Conservation (phyloP, 1,140 invertebrate genomes). For the Micrasema longulum region DNA sequence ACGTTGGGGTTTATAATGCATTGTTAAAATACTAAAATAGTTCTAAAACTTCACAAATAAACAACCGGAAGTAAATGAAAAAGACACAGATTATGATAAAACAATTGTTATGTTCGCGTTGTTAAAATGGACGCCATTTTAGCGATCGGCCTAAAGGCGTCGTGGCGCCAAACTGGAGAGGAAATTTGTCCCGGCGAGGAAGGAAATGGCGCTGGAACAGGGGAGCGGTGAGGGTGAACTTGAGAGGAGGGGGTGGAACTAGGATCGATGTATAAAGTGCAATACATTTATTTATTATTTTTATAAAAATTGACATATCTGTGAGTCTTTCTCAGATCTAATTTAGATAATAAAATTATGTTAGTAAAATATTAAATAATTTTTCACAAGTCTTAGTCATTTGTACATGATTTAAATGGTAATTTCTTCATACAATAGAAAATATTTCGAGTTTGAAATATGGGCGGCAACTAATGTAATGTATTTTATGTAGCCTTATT, state of each 20-base stretch:
- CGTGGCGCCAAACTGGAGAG: slow-evolving; percentile 7
- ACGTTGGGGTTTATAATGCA: not conserved
- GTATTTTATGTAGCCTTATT: too few relatives aligned
- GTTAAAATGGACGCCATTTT: slow-evolving; percentile 9
- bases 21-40: not conserved
- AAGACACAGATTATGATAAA: not conserved
- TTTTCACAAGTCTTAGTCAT: too few relatives aligned
- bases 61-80: slow-evolving; percentile 2
- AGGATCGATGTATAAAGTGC: slow-evolving; percentile 14
- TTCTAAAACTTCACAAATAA: not conserved
- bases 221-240: not conserved
- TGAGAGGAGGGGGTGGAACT: not conserved
- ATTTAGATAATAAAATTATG: too few relatives aligned
- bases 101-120: not conserved
- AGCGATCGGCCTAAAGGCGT: slow-evolving; percentile 2
- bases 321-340: too few relatives aligned
- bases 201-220: not conserved
- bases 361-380: too few relatives aligned
- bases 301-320: not conserved
- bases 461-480: too few relatives aligned
- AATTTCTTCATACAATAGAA: too few relatives aligned
- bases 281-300: too few relatives aligned
- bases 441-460: too few relatives aligned
- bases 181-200: not conserved
- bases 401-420: too few relatives aligned